A percentile compares a stretch with the other conserved stretches of the same genome.
Conservation (phyloP, 2,113 vertebrate genomes). For the Megaleporinus macrocephalus region DNA sequence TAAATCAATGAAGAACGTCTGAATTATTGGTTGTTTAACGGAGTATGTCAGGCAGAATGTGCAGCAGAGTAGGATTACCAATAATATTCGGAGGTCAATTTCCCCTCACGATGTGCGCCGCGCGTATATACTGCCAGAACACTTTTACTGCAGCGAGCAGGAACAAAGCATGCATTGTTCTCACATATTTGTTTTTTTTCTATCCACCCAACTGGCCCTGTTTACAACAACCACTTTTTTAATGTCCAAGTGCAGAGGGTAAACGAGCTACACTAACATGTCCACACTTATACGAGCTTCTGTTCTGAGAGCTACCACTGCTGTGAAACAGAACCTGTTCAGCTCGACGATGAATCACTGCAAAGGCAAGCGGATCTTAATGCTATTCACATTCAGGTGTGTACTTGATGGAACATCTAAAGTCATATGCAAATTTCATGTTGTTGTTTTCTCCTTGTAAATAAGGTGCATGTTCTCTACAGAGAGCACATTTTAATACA, state of each 20-base stretch:
- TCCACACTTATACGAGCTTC: slow-evolving; percentile 15
- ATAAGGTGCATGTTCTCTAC: too few relatives aligned
- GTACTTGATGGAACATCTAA: too few relatives aligned
- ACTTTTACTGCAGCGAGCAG: slow-evolving; percentile 38
- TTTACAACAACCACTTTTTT: slow-evolving; percentile 33
- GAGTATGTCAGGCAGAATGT: slow-evolving; percentile 55
- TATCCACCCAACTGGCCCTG: slow-evolving; percentile 14
- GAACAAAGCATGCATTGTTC: slow-evolving; percentile 45
- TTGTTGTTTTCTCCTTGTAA: too few relatives aligned
- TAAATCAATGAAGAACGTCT: slow-evolving; percentile 57
- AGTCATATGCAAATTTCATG: too few relatives aligned
- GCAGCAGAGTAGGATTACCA: slow-evolving; percentile 54
- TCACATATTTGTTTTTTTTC: slow-evolving; percentile 37
- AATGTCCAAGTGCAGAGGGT: slow-evolving; percentile 14
- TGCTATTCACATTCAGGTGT: too few relatives aligned
- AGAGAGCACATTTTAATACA: too few relatives aligned
- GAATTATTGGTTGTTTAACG: slow-evolving; percentile 60
- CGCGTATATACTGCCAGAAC: slow-evolving; percentile 38
- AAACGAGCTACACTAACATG: slow-evolving; percentile 22
- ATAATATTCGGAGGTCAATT: slow-evolving; percentile 60
- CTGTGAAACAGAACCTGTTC: not conserved
- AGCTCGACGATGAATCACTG: not conserved
- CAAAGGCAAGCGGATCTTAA: not conserved
- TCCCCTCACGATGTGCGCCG: slow-evolving; percentile 33
- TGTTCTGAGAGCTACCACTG: not conserved